These are phyloP conservation scores for Canis aureus DNA, from an alignment of 2,113 vertebrate genomes.

Conservation along the genomic window DNA sequence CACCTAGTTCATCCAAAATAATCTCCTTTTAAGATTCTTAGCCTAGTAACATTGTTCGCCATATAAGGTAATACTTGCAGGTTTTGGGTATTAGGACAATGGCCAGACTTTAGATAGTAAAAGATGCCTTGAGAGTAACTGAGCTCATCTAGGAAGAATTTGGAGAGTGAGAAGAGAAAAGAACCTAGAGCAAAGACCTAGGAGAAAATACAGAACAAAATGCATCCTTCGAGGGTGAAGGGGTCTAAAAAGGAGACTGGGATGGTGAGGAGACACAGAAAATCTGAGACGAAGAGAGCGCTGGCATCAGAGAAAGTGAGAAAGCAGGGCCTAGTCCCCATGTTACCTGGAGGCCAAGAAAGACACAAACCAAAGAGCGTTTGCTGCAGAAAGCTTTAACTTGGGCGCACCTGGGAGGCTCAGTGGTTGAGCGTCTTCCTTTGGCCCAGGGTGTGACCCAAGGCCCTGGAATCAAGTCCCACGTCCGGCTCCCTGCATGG, in stretches of 20 bases:
- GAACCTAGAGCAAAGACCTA: background rate
- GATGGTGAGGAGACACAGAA: background rate
- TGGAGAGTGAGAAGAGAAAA: background rate
- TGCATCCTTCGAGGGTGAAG: background rate
- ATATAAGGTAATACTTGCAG: background rate
- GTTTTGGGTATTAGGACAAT: background rate
- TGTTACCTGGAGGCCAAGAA: background rate
- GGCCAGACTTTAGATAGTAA: background rate
- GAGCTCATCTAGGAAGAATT: background rate
- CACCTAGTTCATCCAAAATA: background rate
- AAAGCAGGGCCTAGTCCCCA: accelerated
- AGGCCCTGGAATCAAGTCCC: too few species aligned
- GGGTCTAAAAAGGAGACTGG: background rate
- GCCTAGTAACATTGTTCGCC: background rate
- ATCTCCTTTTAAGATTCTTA: background rate
- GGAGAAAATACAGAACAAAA: background rate
- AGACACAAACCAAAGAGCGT: background rate
- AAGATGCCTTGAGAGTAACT: background rate
- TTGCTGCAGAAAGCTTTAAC: too few species aligned
- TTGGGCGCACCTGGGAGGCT: too few species aligned
- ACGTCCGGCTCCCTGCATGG: too few species aligned
- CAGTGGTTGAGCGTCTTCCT: too few species aligned
- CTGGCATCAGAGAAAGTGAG: too few species aligned
- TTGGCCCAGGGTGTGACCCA: too few species aligned
- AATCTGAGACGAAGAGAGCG: background rate